Conservation (phyloP, 2,888 invertebrate species). For the Dugesia japonica region DNA sequence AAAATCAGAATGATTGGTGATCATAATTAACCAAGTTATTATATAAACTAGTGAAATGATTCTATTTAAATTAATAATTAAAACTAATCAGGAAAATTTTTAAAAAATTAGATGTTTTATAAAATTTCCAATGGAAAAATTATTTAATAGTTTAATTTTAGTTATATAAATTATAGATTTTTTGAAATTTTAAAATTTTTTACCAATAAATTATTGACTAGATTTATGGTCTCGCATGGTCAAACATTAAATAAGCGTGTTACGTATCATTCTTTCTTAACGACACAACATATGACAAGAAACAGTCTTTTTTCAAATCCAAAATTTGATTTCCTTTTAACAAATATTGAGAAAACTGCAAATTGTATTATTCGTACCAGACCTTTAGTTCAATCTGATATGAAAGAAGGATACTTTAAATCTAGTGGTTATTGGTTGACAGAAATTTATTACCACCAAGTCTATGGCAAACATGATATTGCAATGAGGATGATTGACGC, state of each 20-base stretch:
- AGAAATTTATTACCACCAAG: not conserved
- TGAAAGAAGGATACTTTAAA: not conserved
- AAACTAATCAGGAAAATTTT: no score
- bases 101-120: no score
- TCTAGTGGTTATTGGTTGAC: not conserved
- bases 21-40: no score
- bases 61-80: no score
- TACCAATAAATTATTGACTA: not conserved
- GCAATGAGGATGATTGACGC: conserved; percentile 3
- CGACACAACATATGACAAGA: not conserved
- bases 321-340: not conserved
- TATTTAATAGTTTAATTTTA: no score
- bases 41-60: no score
- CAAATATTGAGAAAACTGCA: not conserved
- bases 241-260: not conserved
- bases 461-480: not conserved
- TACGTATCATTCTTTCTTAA: not conserved
- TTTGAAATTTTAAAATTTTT: no score
- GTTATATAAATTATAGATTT: no score
- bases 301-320: not conserved
- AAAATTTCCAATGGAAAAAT: no score
- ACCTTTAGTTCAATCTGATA: not conserved
- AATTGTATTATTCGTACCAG: conserved; percentile 5
- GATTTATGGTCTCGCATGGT: not conserved
- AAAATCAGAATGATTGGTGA: no score